A percentile compares a stretch with the other conserved stretches of the same genome.
phyloP scores from a whole-genome alignment of 2,113 vertebrate species.

The Saguinus imperator region DNA sequence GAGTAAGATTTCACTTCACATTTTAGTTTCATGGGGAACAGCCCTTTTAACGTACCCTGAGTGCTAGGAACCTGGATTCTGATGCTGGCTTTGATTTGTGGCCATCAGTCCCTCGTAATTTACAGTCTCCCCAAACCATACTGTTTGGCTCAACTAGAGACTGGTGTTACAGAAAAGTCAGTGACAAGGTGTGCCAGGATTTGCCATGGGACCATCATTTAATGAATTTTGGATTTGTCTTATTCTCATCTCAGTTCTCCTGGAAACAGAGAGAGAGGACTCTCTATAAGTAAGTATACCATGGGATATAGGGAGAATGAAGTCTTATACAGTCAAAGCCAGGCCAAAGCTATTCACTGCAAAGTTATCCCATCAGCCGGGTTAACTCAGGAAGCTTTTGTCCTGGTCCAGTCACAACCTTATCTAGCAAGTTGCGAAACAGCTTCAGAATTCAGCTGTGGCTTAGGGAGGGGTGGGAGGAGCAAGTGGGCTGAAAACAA shows the following conservation, averaged over 20 bases:
- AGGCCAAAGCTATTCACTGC: background rate
- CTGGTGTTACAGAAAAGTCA: slow-evolving; percentile 11
- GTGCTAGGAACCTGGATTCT: background rate
- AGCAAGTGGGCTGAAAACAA: slow-evolving; percentile 54
- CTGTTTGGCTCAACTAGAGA: background rate
- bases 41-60: background rate
- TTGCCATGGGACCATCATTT: slow-evolving; percentile 41
- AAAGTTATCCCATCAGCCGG: background rate
- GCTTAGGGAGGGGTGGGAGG: background rate
- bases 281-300: background rate
- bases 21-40: background rate
- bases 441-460: slow-evolving; percentile 48
- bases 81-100: background rate
- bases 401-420: slow-evolving; percentile 20
- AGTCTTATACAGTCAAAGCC: background rate
- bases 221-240: background rate
- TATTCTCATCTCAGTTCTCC: background rate
- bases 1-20: background rate
- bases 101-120: background rate
- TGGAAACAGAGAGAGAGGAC: background rate
- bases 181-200: slow-evolving; percentile 74
- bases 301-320: background rate
- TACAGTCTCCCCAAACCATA: slow-evolving; percentile 6
- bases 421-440: background rate
- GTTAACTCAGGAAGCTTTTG: background rate